Percentiles rank a stretch among this genome's conserved stretches.
Conservation (phyloP, 1,140 invertebrate species). For the Drosophila parabipectinata region DNA sequence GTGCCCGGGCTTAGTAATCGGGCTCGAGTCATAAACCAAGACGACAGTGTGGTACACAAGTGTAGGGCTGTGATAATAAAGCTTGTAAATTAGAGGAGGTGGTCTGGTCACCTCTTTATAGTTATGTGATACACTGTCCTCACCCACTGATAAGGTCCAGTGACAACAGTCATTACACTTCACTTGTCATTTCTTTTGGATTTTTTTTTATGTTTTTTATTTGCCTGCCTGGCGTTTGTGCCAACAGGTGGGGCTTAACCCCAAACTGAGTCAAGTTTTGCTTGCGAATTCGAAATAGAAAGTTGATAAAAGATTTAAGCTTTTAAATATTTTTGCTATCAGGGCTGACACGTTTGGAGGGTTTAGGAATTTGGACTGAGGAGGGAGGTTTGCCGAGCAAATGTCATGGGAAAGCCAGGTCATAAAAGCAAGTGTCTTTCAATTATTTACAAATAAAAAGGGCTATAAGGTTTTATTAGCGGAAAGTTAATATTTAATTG, state of each 20-base stretch:
- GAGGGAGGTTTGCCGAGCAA: neutral
- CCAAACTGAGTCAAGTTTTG: conserved; percentile 13
- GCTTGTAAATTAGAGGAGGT: too few relatives aligned
- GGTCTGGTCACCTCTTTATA: neutral
- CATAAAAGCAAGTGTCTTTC: conserved; percentile 7
- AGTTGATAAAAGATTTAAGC: conserved; percentile 55
- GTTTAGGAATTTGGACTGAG: conserved; percentile 25
- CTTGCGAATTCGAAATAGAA: conserved; percentile 60
- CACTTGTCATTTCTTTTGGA: conserved; percentile 44
- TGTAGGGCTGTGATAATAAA: neutral
- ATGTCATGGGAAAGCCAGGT: conserved; percentile 23
- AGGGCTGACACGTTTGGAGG: conserved; percentile 32
- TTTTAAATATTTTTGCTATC: conserved; percentile 27
- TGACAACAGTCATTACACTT: conserved; percentile 49
- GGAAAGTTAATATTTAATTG: conserved; percentile 9
- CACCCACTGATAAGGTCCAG: conserved; percentile 44
- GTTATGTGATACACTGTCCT: conserved; percentile 9
- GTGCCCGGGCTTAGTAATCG: conserved; percentile 43
- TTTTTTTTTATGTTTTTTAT: conserved; percentile 29
- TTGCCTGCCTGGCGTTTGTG: conserved; percentile 12
- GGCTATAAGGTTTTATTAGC: neutral
- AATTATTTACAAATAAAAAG: conserved; percentile 8
- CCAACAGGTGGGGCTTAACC: conserved; percentile 59
- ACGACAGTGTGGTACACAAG: conserved; percentile 16
- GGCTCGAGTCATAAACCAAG: conserved; percentile 23